phyloP scores from a whole-genome alignment of 1,140 invertebrate genomes.

The Carcinoscorpius rotundicauda region DNA sequence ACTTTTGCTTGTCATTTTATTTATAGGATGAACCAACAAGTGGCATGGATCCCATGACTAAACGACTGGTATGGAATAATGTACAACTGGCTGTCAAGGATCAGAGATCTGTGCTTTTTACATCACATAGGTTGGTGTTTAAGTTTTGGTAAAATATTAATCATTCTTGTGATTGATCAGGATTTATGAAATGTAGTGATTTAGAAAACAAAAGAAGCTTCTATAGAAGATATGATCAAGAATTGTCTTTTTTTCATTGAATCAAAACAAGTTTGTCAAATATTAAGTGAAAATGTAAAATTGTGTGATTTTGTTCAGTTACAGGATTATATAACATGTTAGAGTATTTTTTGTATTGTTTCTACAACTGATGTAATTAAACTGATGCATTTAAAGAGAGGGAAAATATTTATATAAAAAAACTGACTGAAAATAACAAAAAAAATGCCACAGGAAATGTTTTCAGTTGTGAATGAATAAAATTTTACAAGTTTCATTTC shows the following conservation, averaged over 20 bases:
- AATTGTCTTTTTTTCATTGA: background rate
- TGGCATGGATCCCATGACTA: slow-evolving; percentile 37
- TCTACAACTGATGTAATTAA: too few relatives aligned
- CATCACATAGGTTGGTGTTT: slow-evolving; percentile 27
- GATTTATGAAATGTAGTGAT: background rate
- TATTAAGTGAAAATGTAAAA: background rate
- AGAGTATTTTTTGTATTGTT: too few relatives aligned
- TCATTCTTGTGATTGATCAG: background rate
- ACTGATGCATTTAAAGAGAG: too few relatives aligned
- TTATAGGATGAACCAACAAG: slow-evolving; percentile 39
- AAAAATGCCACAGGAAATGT: too few relatives aligned
- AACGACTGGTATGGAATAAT: slow-evolving; percentile 34
- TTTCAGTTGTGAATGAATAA: too few relatives aligned
- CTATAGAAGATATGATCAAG: background rate
- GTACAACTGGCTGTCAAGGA: slow-evolving; percentile 25
- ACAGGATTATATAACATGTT: too few relatives aligned
- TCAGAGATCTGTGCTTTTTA: slow-evolving; percentile 26
- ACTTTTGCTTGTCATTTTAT: background rate
- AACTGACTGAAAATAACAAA: too few relatives aligned
- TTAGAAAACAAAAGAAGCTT: background rate
- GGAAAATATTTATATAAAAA: too few relatives aligned
- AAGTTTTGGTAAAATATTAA: background rate
- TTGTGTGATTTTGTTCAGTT: background rate
- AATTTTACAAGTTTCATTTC: too few relatives aligned
- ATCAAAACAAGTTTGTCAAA: background rate